phyloP scores from a whole-genome alignment of 2,113 vertebrate species.

The Alligator sinensis region DNA sequence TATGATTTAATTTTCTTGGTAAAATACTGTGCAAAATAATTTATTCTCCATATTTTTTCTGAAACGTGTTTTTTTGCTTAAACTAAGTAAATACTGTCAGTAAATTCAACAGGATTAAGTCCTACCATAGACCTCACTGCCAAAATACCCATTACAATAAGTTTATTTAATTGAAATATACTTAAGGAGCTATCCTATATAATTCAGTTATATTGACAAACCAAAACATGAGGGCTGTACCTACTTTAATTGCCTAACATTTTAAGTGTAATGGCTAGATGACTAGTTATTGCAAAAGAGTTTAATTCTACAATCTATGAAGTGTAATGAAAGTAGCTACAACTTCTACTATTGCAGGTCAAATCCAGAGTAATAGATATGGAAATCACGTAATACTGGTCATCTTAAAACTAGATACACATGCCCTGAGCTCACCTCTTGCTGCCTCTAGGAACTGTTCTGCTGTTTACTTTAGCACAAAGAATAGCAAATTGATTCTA shows the following conservation, averaged over 20 bases:
- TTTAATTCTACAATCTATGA: neutral
- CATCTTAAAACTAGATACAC: neutral
- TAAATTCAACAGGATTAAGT: neutral
- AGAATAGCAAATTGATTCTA: neutral
- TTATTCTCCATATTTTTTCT: neutral
- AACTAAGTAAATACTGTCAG: neutral
- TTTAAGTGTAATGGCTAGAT: neutral
- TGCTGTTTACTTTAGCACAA: neutral
- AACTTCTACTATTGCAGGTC: neutral
- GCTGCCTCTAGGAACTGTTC: neutral
- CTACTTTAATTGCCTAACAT: neutral
- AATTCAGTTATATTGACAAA: neutral
- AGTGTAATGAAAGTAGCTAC: neutral
- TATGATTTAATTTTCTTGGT: neutral
- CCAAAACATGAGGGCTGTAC: neutral
- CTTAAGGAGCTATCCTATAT: neutral
- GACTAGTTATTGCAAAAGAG: neutral
- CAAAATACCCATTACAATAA: neutral
- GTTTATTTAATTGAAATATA: neutral
- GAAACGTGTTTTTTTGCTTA: neutral
- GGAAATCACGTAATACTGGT: neutral
- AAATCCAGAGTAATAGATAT: neutral
- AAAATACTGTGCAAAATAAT: neutral
- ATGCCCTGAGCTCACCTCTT: neutral
- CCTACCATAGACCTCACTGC: neutral